A percentile compares a stretch with the other conserved stretches of the same genome.
phyloP scores from a whole-genome alignment of 2,888 invertebrate genomes.

The Neria commutata region DNA sequence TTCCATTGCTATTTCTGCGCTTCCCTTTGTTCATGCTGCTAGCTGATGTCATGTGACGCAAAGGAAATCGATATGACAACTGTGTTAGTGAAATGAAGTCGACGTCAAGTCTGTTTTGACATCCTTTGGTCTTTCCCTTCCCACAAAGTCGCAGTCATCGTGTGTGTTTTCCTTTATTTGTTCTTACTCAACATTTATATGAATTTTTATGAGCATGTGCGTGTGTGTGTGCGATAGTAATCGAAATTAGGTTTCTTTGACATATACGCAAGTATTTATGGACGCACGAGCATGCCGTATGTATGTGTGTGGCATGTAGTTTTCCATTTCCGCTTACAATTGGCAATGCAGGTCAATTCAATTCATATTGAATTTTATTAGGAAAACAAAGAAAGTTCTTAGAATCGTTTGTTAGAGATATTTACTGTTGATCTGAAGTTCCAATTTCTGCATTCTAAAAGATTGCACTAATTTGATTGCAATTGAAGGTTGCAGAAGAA shows the following conservation, averaged over 20 bases:
- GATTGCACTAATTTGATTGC: too few relatives aligned
- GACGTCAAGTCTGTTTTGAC: slow-evolving; percentile 41
- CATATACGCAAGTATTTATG: too few relatives aligned
- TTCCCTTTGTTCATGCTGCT: slow-evolving; percentile 33
- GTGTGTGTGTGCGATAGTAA: not conserved
- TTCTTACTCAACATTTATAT: too few relatives aligned
- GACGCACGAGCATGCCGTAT: too few relatives aligned
- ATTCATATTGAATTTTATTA: slow-evolving; percentile 25
- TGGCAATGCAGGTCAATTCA: slow-evolving; percentile 44
- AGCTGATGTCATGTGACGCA: slow-evolving; percentile 47
- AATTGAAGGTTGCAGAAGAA: too few relatives aligned
- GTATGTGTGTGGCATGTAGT: too few relatives aligned
- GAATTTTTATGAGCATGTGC: not conserved
- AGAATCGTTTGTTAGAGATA: too few relatives aligned
- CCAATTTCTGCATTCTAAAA: too few relatives aligned
- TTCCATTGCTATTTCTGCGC: slow-evolving; percentile 38
- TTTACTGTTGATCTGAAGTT: too few relatives aligned
- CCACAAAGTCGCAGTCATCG: not conserved
- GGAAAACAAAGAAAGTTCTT: not conserved
- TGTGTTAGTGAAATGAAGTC: slow-evolving; percentile 48
- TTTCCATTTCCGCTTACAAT: not conserved
- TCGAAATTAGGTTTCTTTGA: not conserved
- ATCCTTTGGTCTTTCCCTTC: slow-evolving; percentile 16
- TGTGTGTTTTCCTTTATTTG: not conserved
- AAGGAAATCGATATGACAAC: slow-evolving; percentile 49